A percentile compares a stretch with the other conserved stretches of the same genome.
phyloP scores from a whole-genome alignment of 2,888 invertebrate species.

The Ephialtes manifestator region DNA sequence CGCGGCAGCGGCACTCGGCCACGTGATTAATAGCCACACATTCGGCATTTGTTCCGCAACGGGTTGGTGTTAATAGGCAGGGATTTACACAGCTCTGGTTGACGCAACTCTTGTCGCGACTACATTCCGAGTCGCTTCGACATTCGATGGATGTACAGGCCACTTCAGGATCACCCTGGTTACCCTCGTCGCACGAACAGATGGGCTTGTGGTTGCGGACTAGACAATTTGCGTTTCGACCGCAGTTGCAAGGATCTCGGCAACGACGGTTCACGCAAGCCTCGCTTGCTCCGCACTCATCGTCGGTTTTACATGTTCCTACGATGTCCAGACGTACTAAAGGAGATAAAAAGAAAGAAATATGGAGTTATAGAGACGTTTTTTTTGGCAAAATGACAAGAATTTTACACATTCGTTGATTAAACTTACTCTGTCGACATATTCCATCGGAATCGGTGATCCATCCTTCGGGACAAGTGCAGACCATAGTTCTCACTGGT shows the following conservation, averaged over 20 bases:
- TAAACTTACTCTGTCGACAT: slow-evolving; percentile 89
- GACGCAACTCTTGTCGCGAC: slow-evolving; percentile 93
- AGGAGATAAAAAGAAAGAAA: slow-evolving; percentile 84
- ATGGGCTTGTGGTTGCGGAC: slow-evolving; percentile 94
- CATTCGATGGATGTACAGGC: slow-evolving; percentile 94
- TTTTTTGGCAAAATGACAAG: slow-evolving; percentile 25
- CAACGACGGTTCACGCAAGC: slow-evolving; percentile 95
- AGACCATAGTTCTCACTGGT: slow-evolving; percentile 95
- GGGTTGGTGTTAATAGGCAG: slow-evolving; percentile 91
- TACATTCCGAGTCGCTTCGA: slow-evolving; percentile 93
- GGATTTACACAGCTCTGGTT: slow-evolving; percentile 95
- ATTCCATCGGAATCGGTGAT: slow-evolving; percentile 93
- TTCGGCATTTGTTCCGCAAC: slow-evolving; percentile 94
- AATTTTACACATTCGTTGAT: background rate
- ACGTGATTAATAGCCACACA: slow-evolving; percentile 91
- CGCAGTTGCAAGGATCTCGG: slow-evolving; percentile 95
- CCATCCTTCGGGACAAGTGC: slow-evolving; percentile 95
- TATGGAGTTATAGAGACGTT: background rate
- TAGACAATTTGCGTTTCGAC: slow-evolving; percentile 93
- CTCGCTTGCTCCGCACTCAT: slow-evolving; percentile 92
- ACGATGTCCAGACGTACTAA: slow-evolving; percentile 87
- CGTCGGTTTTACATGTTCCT: slow-evolving; percentile 92
- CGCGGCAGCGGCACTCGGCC: slow-evolving; percentile 93
- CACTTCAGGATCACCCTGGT: slow-evolving; percentile 94
- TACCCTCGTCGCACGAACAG: slow-evolving; percentile 94